Evolutionary conservation across 2,113 vertebrate genomes (phyloP).

Genomic region (Cyphomyrus discorhynchus): DNA sequence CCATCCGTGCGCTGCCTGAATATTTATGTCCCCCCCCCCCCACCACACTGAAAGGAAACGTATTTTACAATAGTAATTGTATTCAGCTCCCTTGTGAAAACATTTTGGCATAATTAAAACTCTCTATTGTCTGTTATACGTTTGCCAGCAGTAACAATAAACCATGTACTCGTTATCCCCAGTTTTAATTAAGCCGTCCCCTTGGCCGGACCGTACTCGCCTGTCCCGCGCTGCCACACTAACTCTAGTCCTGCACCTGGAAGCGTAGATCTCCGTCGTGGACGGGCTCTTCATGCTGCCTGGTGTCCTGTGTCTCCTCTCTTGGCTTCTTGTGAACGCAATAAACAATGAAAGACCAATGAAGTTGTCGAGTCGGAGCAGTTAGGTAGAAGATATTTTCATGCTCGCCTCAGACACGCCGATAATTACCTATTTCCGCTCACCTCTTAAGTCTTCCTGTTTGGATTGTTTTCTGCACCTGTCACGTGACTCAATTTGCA

Average conservation of each 20-base stretch:
- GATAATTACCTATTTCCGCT: not conserved
- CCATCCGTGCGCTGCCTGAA: not conserved
- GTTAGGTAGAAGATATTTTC: not conserved
- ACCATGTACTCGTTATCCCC: not conserved
- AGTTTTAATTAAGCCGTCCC: not conserved
- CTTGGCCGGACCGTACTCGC: not conserved
- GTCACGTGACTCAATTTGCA: not conserved
- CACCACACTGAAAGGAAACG: not conserved
- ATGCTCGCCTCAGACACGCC: not conserved
- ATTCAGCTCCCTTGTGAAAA: not conserved
- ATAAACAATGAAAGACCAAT: not conserved
- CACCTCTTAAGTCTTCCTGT: not conserved
- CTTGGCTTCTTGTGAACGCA: not conserved
- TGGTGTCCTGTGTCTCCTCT: not conserved
- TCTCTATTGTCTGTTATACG: not conserved
- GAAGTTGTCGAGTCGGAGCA: not conserved
- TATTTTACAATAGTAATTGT: constrained; percentile 12
- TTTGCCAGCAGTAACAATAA: not conserved
- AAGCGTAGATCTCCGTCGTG: not conserved
- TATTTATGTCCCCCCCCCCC: not conserved
- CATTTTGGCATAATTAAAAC: constrained; percentile 6
- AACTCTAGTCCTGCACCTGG: not conserved
- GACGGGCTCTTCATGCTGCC: not conserved
- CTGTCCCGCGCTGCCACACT: not conserved
- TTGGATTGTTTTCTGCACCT: not conserved